Evolutionary conservation across 2,888 invertebrate species (phyloP).

Genomic region (Standfussiana lucernea): DNA sequence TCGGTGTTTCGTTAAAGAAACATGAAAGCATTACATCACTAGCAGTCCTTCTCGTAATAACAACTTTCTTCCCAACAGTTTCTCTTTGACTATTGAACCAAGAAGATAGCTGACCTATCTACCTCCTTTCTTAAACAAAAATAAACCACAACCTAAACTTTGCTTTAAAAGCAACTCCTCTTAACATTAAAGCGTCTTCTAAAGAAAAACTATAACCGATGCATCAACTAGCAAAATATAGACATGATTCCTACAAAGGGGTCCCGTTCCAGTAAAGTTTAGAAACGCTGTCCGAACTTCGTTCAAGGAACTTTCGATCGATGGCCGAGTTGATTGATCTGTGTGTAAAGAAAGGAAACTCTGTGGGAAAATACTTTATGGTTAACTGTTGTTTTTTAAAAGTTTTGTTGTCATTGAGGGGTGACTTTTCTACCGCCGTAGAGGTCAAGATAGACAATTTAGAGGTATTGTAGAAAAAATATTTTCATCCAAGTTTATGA

Average conservation of each 20-base stretch:
- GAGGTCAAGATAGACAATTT: background rate
- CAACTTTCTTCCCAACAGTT: background rate
- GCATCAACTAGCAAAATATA: conserved; percentile 48
- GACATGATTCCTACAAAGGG: conserved; percentile 26
- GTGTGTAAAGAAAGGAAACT: conserved; percentile 52
- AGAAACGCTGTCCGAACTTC: conserved; percentile 56
- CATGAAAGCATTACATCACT: background rate
- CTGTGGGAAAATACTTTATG: conserved; percentile 4
- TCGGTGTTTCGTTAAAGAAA: background rate
- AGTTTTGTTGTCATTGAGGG: background rate
- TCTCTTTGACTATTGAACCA: background rate
- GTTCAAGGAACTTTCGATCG: conserved; percentile 57
- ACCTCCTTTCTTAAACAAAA: conserved; percentile 9
- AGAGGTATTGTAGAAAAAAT: background rate
- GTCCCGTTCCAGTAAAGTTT: conserved; percentile 50
- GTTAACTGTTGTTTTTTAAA: conserved; percentile 8
- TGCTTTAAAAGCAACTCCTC: conserved; percentile 17
- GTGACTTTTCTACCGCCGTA: background rate
- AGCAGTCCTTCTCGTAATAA: background rate
- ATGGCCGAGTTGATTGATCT: conserved; percentile 63
- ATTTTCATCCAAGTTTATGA: background rate
- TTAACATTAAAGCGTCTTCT: conserved; percentile 12
- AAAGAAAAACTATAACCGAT: conserved; percentile 45
- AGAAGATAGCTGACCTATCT: background rate
- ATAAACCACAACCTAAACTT: conserved; percentile 5